Percentiles rank a stretch among this genome's conserved stretches.
These are phyloP conservation scores for Columba livia DNA, from an alignment of 2,113 vertebrate species.

Conservation along the genomic window DNA sequence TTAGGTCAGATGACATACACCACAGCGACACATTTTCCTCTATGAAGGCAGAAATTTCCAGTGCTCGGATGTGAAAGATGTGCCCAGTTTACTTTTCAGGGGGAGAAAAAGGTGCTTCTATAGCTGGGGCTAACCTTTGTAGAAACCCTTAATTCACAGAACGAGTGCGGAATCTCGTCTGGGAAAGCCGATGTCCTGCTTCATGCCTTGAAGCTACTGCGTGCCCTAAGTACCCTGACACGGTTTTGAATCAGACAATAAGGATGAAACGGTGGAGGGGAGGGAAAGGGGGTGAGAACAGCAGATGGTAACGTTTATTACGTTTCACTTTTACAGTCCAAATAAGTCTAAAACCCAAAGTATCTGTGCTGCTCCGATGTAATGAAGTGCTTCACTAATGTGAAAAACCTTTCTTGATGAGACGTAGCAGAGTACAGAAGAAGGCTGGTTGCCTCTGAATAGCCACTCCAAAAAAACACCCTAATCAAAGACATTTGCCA, in stretches of 20 bases:
- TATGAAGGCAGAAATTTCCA: conserved; percentile 62
- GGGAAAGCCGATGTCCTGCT: conserved; percentile 21
- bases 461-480: conserved; percentile 57
- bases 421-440: conserved; percentile 56
- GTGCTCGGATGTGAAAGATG: conserved; percentile 28
- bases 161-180: conserved; percentile 9
- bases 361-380: conserved; percentile 38
- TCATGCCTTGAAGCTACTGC: conserved; percentile 48
- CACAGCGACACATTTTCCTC: conserved; percentile 42
- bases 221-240: conserved; percentile 50
- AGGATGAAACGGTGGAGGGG: conserved; percentile 38
- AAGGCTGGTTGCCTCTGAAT: conserved; percentile 63
- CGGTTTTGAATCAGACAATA: conserved; percentile 58
- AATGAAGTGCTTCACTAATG: conserved; percentile 71
- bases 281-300: neutral
- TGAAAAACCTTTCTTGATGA: conserved; percentile 69
- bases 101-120: conserved; percentile 22
- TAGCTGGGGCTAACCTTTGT: conserved; percentile 19
- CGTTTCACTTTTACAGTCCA: conserved; percentile 30
- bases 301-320: conserved; percentile 16
- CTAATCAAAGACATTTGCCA: conserved; percentile 77
- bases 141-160: conserved; percentile 45
- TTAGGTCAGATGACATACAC: conserved; percentile 39
- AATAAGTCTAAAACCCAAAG: conserved; percentile 61
- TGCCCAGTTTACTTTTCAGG: conserved; percentile 50